Conservation (phyloP, 1,140 invertebrate genomes). For the Oppia nitens region DNA sequence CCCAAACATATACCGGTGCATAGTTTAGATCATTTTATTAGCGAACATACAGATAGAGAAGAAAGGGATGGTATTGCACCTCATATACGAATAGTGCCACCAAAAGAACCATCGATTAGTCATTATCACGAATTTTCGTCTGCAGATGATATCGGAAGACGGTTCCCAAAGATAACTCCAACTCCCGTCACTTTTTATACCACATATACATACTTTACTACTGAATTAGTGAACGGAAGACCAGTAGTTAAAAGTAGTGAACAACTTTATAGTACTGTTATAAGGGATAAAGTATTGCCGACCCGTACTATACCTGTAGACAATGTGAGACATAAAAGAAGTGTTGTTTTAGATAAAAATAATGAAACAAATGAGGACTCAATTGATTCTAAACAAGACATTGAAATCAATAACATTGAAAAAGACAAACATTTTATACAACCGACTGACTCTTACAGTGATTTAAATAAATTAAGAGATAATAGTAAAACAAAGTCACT, state of each 20-base stretch:
- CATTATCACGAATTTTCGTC: not conserved
- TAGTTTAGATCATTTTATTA: not conserved
- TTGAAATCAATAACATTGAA: slow-evolving; percentile 4
- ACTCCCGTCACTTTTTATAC: slow-evolving; percentile 70
- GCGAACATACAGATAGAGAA: too few relatives aligned
- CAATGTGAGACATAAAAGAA: not conserved
- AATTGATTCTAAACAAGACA: not conserved
- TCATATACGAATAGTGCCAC: not conserved
- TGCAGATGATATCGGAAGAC: not conserved
- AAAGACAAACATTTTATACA: not conserved
- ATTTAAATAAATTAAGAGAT: too few relatives aligned
- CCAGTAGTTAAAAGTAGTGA: slow-evolving; percentile 35
- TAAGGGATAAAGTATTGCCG: slow-evolving; percentile 21
- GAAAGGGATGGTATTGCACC: not conserved
- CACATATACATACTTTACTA: slow-evolving; percentile 80
- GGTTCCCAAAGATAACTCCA: slow-evolving; percentile 13
- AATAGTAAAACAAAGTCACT: too few relatives aligned
- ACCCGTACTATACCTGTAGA: not conserved
- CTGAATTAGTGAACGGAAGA: slow-evolving; percentile 61
- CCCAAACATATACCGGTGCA: not conserved
- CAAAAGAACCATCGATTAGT: not conserved
- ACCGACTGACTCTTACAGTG: not conserved
- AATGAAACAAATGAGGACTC: not conserved
- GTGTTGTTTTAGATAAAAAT: not conserved
- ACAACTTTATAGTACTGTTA: slow-evolving; percentile 27